Evolutionary conservation across 2,888 invertebrate species (phyloP).

Genomic region (Autographa gamma): DNA sequence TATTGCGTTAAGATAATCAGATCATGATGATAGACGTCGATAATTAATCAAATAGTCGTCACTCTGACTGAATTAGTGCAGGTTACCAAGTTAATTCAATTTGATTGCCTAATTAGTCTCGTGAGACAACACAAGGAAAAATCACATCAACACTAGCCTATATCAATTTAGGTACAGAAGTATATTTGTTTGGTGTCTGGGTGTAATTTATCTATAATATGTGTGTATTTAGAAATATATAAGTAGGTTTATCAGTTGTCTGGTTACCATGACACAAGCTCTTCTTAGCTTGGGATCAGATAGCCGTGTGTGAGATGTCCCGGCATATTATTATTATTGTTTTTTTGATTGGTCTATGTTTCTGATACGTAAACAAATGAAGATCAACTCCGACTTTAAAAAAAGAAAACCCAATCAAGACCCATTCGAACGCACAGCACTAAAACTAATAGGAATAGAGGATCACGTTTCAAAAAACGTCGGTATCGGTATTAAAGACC

Average conservation of each 20-base stretch:
- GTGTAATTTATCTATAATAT: too few relatives aligned
- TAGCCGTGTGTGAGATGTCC: too few relatives aligned
- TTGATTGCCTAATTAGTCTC: not conserved
- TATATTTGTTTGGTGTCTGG: too few relatives aligned
- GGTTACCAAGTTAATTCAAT: constrained; percentile 1
- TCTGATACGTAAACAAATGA: too few relatives aligned
- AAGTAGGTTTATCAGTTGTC: too few relatives aligned
- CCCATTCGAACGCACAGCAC: constrained; percentile 3
- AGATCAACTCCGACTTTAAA: not conserved
- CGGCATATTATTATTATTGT: too few relatives aligned
- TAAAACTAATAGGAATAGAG: constrained; percentile 25
- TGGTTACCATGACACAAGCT: too few relatives aligned
- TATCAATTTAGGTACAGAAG: too few relatives aligned
- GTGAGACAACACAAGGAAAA: not conserved
- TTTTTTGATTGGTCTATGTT: too few relatives aligned
- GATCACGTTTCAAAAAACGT: constrained; percentile 54
- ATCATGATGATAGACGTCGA: not conserved
- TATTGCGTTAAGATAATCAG: not conserved
- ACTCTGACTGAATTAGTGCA: not conserved
- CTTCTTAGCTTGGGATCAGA: too few relatives aligned
- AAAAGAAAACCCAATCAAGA: not conserved
- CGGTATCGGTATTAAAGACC: constrained; percentile 36
- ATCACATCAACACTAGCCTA: too few relatives aligned
- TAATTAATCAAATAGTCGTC: constrained; percentile 1
- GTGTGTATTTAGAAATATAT: too few relatives aligned